Evolutionary conservation across 2,113 vertebrate genomes (phyloP).

Genomic region (Chiloscyllium plagiosum): DNA sequence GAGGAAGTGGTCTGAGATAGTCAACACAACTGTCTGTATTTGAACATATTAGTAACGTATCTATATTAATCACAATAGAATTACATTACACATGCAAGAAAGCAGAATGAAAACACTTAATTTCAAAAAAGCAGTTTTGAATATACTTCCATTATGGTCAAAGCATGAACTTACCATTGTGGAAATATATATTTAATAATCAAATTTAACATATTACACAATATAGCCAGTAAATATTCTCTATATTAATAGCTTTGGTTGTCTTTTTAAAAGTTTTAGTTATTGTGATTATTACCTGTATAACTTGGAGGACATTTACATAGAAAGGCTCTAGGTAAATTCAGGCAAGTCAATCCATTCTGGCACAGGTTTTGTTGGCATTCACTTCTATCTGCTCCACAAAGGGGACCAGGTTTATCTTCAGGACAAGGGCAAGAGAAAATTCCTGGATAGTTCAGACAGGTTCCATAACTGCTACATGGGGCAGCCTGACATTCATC

Average conservation of each 20-base stretch:
- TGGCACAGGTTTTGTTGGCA: conserved; percentile 55
- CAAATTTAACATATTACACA: background rate
- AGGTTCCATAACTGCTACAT: conserved; percentile 54
- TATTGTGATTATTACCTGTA: conserved; percentile 51
- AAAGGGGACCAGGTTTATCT: conserved; percentile 51
- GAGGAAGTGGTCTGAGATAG: background rate
- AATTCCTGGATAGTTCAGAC: conserved; percentile 55
- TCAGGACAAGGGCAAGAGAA: conserved; percentile 55
- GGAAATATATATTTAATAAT: background rate
- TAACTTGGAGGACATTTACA: conserved; percentile 57
- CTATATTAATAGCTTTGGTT: background rate
- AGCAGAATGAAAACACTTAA: background rate
- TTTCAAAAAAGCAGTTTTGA: background rate
- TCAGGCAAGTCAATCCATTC: conserved; percentile 57
- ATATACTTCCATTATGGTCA: background rate
- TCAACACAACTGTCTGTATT: background rate
- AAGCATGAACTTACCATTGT: background rate
- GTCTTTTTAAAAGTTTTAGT: background rate
- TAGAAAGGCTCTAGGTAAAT: conserved; percentile 47
- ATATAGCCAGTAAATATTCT: background rate
- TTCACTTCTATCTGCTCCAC: conserved; percentile 51
- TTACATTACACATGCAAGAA: background rate
- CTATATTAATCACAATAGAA: background rate
- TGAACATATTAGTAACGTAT: background rate
- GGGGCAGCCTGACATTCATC: conserved; percentile 55